These are phyloP conservation scores for Prunella strophiata DNA, from an alignment of 2,797 vertebrate species.

Conservation along the genomic window DNA sequence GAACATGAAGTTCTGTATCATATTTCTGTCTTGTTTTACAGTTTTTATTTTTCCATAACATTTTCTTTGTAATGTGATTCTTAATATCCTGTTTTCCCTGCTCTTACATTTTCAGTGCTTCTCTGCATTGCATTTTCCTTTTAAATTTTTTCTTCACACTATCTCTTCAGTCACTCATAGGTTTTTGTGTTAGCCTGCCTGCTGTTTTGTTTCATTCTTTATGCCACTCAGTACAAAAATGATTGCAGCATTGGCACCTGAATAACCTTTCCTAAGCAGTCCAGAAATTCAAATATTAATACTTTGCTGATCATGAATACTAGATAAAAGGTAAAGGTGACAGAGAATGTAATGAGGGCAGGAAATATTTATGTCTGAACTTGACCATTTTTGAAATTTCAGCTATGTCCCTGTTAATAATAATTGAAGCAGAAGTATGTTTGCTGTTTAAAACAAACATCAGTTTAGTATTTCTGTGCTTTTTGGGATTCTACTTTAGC, in stretches of 20 bases:
- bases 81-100: neutral
- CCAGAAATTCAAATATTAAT: neutral
- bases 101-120: neutral
- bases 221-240: neutral
- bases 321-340: neutral
- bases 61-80: neutral
- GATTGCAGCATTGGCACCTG: neutral
- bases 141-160: neutral
- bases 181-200: slow-evolving; percentile 1
- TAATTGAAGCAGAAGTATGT: neutral
- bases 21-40: neutral
- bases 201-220: slow-evolving; percentile 14
- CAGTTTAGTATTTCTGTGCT: neutral
- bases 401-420: neutral
- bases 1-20: neutral
- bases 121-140: neutral
- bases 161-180: neutral
- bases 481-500: neutral
- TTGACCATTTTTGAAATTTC: neutral
- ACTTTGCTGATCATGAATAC: neutral
- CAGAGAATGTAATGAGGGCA: neutral
- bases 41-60: neutral
- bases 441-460: neutral
- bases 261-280: neutral
- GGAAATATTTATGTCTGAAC: neutral